Evolutionary conservation across 2,113 vertebrate genomes (phyloP), one percentile per base, ranked within the genome.

Genomic region (Gobius niger): DNA sequence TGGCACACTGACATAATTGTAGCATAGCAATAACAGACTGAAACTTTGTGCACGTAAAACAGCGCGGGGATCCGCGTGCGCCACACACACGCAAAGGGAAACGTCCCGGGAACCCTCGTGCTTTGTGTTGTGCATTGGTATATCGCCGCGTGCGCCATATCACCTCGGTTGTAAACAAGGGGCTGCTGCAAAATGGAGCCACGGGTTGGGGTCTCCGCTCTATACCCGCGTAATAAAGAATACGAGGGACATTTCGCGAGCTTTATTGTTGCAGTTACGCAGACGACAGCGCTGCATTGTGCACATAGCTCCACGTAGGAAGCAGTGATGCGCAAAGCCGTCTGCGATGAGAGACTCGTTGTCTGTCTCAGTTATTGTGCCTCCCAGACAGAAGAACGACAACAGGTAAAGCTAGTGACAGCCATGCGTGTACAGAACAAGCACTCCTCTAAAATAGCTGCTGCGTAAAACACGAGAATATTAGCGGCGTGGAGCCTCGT

Each of bases 1-100:
- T 90, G 87, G 85, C 84, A 87, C 90, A 94, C 94, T 91, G 84
- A 86, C 91, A 89, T 81, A 90, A 90, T 92, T 90, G 70, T 76
- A 49, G 80, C 81, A 14, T 70, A 72, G 81, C 47, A 91, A 76
- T 70, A 87, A 88, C 84, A 89, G 84, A 81, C 88, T 59, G 74
- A 63, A 81, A 86, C 88, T 65, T 60, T 19, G 19, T 65, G 77
- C 66, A 57, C 34, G 57, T 64, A 13, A 68, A 65, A 73, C 52
- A 9, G 10, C 12, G 13, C 4, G 63, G 71, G 65, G n/a, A 18
- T 68, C 42, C 4, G 75, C 16, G 63, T 53, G 74, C 19, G 0
- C 46, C 11, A 53, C 42, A 16, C 47, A 4, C 57, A 73, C 57
- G 64, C 47, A 10, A 6, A 3, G 59, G 52, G 13, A 4, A 16